Percentiles rank a stretch among this genome's conserved stretches.
These are phyloP conservation scores for Holothuria scabra DNA, from an alignment of 53 echinoderm and acorn worm genomes.

Conservation along the genomic window DNA sequence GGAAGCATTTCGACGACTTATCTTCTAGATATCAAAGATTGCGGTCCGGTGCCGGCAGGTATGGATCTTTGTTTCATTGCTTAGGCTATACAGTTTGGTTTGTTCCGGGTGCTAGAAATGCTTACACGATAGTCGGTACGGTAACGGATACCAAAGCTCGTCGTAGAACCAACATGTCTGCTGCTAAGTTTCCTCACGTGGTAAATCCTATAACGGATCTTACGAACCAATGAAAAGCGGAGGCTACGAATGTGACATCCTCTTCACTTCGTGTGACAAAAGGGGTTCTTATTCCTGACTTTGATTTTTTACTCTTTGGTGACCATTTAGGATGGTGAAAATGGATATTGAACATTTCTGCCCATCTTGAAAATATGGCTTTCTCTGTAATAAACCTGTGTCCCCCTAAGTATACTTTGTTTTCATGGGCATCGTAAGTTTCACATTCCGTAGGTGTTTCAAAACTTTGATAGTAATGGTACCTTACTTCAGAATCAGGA, in stretches of 20 bases:
- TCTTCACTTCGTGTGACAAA: slow-evolving; percentile 71
- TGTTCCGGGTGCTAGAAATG: too few relatives aligned
- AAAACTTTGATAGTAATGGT: slow-evolving; percentile 89
- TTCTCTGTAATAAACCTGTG: slow-evolving; percentile 96
- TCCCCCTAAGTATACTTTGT: slow-evolving; percentile 72
- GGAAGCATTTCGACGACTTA: too few relatives aligned
- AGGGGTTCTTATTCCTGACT: slow-evolving; percentile 72
- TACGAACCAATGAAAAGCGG: slow-evolving; percentile 38
- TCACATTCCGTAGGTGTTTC: slow-evolving; percentile 88
- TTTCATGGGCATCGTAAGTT: slow-evolving; percentile 83
- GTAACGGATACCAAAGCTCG: too few relatives aligned
- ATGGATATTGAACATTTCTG: slow-evolving; percentile 80
- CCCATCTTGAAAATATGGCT: slow-evolving; percentile 94
- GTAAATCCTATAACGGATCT: slow-evolving; percentile 39
- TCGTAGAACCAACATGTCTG: too few relatives aligned
- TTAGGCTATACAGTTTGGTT: too few relatives aligned
- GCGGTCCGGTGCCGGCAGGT: too few relatives aligned
- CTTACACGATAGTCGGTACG: too few relatives aligned
- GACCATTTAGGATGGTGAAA: slow-evolving; percentile 89
- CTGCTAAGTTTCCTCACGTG: background rate
- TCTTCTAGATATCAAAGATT: too few relatives aligned
- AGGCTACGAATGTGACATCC: slow-evolving; percentile 12
- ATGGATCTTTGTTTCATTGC: too few relatives aligned
- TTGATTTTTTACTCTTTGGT: slow-evolving; percentile 27
- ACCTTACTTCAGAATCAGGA: slow-evolving; percentile 72